Evolutionary conservation across 2,113 vertebrate genomes (phyloP).

Genomic region (Gymnogyps californianus): DNA sequence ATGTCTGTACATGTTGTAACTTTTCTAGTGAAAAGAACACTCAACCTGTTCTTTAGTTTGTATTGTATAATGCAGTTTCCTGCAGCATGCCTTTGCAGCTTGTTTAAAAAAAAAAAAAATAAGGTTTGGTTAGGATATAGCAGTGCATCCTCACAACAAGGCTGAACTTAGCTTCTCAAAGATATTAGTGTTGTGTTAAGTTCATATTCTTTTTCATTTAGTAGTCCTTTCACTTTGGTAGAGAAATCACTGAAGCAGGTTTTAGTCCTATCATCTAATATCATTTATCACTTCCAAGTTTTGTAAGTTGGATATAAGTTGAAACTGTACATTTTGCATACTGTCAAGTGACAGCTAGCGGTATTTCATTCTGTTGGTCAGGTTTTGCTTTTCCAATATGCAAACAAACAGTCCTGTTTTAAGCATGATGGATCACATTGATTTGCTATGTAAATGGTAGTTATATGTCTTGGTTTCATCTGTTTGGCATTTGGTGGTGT

Average conservation of each 20-base stretch:
- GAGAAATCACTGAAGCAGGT: background rate
- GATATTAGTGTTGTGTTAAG: background rate
- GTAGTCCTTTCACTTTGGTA: background rate
- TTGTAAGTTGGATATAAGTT: background rate
- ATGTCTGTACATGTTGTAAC: background rate
- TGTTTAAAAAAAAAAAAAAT: background rate
- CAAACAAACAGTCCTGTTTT: background rate
- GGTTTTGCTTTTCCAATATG: background rate
- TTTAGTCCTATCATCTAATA: background rate
- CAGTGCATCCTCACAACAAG: background rate
- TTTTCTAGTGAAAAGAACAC: background rate
- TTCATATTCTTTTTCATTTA: background rate
- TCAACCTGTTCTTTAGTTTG: background rate
- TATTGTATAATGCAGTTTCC: background rate
- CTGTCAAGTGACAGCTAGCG: background rate
- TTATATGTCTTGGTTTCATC: background rate
- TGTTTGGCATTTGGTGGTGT: background rate
- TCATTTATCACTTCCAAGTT: background rate
- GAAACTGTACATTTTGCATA: background rate
- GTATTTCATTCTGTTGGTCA: background rate
- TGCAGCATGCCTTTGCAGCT: background rate
- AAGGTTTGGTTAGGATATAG: background rate
- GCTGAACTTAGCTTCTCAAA: background rate
- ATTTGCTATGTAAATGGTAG: background rate
- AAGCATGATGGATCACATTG: background rate